phyloP scores from a whole-genome alignment of 92 coral and sea anemone genomes.

The Anthopleura xanthogrammica region DNA sequence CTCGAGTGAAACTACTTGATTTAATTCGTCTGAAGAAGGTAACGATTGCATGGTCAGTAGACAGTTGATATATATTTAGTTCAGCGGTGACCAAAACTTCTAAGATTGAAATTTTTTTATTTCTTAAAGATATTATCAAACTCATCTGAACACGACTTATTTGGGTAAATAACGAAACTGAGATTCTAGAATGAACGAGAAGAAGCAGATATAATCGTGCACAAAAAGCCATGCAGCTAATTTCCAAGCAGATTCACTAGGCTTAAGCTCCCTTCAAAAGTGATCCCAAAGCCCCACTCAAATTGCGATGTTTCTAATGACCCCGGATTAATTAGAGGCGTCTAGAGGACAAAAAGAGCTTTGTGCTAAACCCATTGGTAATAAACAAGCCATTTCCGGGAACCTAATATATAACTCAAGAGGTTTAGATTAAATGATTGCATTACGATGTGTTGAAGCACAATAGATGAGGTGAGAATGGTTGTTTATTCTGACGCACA shows the following conservation, averaged over 20 bases:
- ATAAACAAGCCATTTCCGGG: constrained; percentile 47
- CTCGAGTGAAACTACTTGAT: constrained; percentile 7
- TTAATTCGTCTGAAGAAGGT: neutral
- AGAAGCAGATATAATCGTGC: neutral
- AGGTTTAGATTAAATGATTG: constrained; percentile 34
- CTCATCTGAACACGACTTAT: neutral
- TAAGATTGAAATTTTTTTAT: neutral
- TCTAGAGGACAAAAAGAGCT: constrained; percentile 6
- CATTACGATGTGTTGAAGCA: constrained; percentile 13
- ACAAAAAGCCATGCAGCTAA: neutral
- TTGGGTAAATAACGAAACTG: neutral
- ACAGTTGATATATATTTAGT: neutral
- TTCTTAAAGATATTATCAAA: neutral
- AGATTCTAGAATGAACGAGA: neutral
- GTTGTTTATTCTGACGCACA: constrained; percentile 14
- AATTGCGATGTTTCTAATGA: constrained; percentile 20
- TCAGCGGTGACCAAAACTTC: neutral
- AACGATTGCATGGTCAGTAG: neutral
- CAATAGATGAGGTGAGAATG: constrained; percentile 7
- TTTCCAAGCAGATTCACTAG: constrained; percentile 2
- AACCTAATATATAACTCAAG: constrained; percentile 36
- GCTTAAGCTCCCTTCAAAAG: constrained; percentile 20
- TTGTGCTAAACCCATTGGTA: constrained; percentile 28
- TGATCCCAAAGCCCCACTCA: constrained; percentile 12
- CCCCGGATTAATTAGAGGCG: constrained; percentile 17